Base-by-base conservation (phyloP, 2,113 vertebrate genomes). In the Cyanoliseus patagonus region DNA sequence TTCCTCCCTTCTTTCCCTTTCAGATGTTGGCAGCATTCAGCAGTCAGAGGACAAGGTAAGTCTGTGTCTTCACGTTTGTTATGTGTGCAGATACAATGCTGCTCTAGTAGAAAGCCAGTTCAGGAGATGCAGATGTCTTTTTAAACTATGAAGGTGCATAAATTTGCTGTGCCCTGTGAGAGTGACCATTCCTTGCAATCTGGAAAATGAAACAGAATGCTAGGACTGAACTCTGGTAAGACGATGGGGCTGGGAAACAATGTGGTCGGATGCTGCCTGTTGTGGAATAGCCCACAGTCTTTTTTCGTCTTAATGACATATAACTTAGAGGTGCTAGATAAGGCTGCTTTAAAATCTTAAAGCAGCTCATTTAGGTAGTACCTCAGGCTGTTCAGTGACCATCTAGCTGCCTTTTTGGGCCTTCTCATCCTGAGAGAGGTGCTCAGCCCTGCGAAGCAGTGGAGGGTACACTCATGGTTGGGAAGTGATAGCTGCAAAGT, bases 31-130 rank as follows among this genome's bases (percentile, higher is more conserved):
- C 35, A 74, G 47, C 25, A 37, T 91, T 83, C 96, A 94, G 39
- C 92, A 95, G 37, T 79, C 91, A 66, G 95, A 97, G 76, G 95
- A 94, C 14, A 93, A 96, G 95, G 97, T 97, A 96, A 95, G 76
- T 16, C 66, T 41, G 5, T 52, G 10, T 47, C n/a, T 81, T 83
- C 33, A 23, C 27, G 14, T 77, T 77, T 0, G 1, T 13, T 72
- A 22, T 8, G 7, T 44, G 18, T 55, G 57, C 31, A 62, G 33
- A 22, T 91, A 24, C 7, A 82, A 51, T n/a, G 14, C 13, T 84
- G 27, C 52, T 61, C 39, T 55, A 37, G 39, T 39, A 81, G 69
- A 73, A 83, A 18, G 37, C 13, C 5, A 72, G 53, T n/a, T 75
- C 25, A 80, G 77, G 77, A 92, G 51, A 49, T 47, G 47, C 10